Base-by-base conservation (phyloP, 1,140 invertebrate genomes). In the Drosophila athabasca region DNA sequence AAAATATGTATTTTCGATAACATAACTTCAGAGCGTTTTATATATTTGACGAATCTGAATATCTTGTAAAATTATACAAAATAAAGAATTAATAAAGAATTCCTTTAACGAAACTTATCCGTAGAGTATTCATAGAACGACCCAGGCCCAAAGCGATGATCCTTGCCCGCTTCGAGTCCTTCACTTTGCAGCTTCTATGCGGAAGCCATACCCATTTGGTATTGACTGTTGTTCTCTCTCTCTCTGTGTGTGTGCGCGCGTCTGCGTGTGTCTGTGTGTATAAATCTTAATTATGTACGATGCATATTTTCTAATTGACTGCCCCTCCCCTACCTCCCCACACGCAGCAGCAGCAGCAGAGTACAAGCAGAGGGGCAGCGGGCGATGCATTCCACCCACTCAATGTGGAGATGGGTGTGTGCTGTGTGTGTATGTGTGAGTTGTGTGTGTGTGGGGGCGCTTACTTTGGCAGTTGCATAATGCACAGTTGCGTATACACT, bases 281-380 rank as follows among this genome's bases (percentile, higher is more conserved):
- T 85, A 85, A 85, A 85, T 85, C 81, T 85, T 85, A 85, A 85
- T 85, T 85, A 85, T 85, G 81, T 87, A 78, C 77, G 81, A 87
- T 85, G 82, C 81, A 85, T 77, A 85, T 85, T 85, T 85, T 85
- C 81, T 85, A 85, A 85, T 85, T 85, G 81, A 85, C 81, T 85
- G 70, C 81, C 73, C 64, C 17, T 19, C 41, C 24, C 39, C 41
- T 53, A n/a, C 24, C 4, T 26, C 4, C 24, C 5, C 24, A 5
- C 4, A 26, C 4, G 24, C 17, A 19, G 17, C 17, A 19, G 17
- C 17, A 1, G 17, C 17, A 19, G 17, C 17, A 19, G 17, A 26
- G 24, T 24, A 15, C 31, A 53, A 60, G 54, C 50, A 64, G 17
- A 43, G 35, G 26, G 54, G 50, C 39, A 44, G 19, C 22, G 43